Base-by-base conservation (phyloP, 2,797 vertebrate species). In the Syncerus caffer region DNA sequence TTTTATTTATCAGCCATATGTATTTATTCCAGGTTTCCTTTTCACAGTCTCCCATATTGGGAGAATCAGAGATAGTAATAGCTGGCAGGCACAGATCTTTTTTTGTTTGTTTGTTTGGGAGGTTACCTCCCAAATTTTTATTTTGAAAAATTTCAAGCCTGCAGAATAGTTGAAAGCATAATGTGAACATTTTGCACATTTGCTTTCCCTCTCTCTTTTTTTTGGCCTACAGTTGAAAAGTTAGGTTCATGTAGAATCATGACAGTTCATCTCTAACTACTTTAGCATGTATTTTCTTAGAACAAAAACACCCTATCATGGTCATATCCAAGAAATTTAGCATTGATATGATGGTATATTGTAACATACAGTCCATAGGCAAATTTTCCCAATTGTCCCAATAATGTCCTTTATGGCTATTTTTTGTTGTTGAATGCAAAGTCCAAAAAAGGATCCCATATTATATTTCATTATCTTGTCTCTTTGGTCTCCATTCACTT, bases 1-100 rank as follows among this genome's bases (percentile, higher is more conserved):
- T 96, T 94, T 97, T 96, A 91, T 96, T 98, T 97, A 97, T 96
- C 93, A 92, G 55, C 84, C 80, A 64, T 93, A 94, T 93, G 79
- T 92, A 94, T 97, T 91, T 94, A 96, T 97, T 91, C 83, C 84
- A 93, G 80, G 45, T 91, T 92, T 96, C 27, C 80, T 97, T 95
- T 57, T 93, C 80, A 93, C n/a, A 87, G 84, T 25, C n/a, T 85
- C 80, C 74, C 38, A 53, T 80, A 78, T 0, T 51, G 86, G 64
- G 86, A 62, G 91, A 93, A 55, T 89, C 94, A 92, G 93, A 94
- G 88, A 83, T 11, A 94, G 94, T 67, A 93, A 84, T 47, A 96
- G 38, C 16, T 8, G 89, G 78, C 57, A 93, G 76, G 45, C 58
- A 79, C 67, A 42, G 71, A 79, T 91, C 60, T 74, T 80, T 94